Evolutionary conservation across 2,888 invertebrate species (phyloP), one percentile per base, ranked within the genome.

Genomic region (Sphaeridia pumilis): DNA sequence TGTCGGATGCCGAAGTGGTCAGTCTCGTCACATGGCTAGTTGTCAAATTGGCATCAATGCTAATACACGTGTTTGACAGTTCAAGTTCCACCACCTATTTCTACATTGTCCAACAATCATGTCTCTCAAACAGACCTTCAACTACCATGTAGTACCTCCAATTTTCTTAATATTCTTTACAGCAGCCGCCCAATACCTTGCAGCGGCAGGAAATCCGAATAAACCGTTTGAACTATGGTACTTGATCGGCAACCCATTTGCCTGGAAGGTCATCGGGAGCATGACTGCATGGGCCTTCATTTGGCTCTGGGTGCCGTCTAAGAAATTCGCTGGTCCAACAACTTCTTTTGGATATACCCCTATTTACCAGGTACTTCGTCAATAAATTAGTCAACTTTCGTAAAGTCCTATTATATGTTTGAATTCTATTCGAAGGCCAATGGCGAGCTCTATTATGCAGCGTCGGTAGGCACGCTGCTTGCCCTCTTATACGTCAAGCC

Each of bases 311-410:
- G 54, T 74, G 1, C 69, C 69, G 3, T 63, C 65, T 54, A 68
- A 70, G 38, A 67, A 63, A 12, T 71, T 70, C 36, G 52, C 66
- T 28, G 76, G 76, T 2, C 76, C 76, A 0, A 65, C 70, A 3
- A 75, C 76, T 0, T 67, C 69, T 5, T 73, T 71, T 53, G 76
- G 75, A 17, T 70, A 72, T 58, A 65, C 67, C 7, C 76, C 76
- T 0, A 61, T 57, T 4, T 69, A 69, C 49, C 58, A 66, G 62
- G 61, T 60, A 46, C 38, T n/a, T n/a, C n/a, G n/a, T n/a, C n/a
- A n/a, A n/a, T n/a, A n/a, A n/a, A n/a, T n/a, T n/a, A n/a, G n/a
- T n/a, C n/a, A n/a, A n/a, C 20, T 4, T 7, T 36, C 17, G 34
- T 14, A 10, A 12, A 10, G 14, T 31, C 34, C 34, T 31, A 14